Percentiles rank a stretch among this genome's conserved stretches.
phyloP scores from a whole-genome alignment of 2,797 vertebrate genomes.

The Harpagifer antarcticus region DNA sequence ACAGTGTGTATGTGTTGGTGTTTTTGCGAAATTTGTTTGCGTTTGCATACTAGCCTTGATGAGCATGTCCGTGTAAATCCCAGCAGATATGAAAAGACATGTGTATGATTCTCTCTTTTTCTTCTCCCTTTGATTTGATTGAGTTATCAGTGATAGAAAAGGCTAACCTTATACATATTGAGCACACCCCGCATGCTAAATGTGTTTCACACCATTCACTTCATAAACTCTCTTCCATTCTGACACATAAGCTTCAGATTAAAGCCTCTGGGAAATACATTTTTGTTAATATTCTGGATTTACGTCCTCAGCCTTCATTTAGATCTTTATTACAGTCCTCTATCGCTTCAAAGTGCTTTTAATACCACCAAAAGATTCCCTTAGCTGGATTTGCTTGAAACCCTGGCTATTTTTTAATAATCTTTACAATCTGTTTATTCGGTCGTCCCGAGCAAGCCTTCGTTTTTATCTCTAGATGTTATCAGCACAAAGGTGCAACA shows the following conservation, averaged over 20 bases:
- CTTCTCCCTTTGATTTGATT: background rate
- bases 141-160: conserved; percentile 44
- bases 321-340: background rate
- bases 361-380: conserved; percentile 5
- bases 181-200: background rate
- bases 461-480: conserved; percentile 33
- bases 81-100: background rate
- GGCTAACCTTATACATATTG: conserved; percentile 25
- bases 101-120: background rate
- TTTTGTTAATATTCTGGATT: conserved; percentile 20
- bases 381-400: conserved; percentile 6
- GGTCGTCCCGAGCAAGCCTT: background rate
- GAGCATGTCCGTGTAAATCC: conserved; percentile 4
- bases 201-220: background rate
- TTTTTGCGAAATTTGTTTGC: background rate
- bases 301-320: background rate
- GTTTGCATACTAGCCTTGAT: conserved; percentile 6
- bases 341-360: background rate
- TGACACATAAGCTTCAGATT: conserved; percentile 18
- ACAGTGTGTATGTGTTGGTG: background rate
- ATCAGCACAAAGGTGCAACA: background rate
- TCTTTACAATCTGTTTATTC: background rate
- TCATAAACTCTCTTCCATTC: conserved; percentile 10
- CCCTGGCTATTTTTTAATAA: background rate
- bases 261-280: conserved; percentile 20